phyloP scores from a whole-genome alignment of 2,797 vertebrate genomes.

The Lepilemur septentrionalis region DNA sequence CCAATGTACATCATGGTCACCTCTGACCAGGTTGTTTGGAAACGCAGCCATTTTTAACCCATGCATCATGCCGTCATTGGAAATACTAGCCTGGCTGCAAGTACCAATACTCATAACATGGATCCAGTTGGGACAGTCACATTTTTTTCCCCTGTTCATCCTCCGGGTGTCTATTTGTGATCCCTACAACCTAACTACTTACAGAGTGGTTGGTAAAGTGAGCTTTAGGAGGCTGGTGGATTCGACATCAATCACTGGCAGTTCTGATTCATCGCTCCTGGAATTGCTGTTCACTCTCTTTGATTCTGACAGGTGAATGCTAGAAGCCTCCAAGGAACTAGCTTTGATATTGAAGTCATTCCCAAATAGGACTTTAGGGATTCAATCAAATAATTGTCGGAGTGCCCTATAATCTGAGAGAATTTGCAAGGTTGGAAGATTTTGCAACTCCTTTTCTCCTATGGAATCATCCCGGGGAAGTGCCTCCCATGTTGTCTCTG shows the following conservation, averaged over 20 bases:
- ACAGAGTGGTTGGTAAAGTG: neutral
- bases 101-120: rapidly evolving
- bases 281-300: neutral
- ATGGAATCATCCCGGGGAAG: rapidly evolving
- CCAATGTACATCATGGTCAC: rapidly evolving
- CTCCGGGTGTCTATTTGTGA: neutral
- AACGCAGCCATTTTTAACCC: neutral
- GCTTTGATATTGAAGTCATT: neutral
- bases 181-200: too few species aligned
- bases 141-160: neutral
- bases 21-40: neutral
- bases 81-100: neutral
- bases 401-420: rapidly evolving
- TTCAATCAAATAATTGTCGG: neutral
- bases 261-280: neutral
- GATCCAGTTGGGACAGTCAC: neutral
- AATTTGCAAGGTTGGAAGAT: too few species aligned
- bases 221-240: neutral
- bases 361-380: neutral
- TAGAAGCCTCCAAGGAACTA: neutral
- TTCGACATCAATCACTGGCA: neutral
- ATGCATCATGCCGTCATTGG: rapidly evolving
- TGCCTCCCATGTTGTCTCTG: rapidly evolving
- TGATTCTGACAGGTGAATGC: neutral
- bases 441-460: neutral